Evolutionary conservation across 1,140 invertebrate species (phyloP).

Genomic region (Drosophila kikkawai): DNA sequence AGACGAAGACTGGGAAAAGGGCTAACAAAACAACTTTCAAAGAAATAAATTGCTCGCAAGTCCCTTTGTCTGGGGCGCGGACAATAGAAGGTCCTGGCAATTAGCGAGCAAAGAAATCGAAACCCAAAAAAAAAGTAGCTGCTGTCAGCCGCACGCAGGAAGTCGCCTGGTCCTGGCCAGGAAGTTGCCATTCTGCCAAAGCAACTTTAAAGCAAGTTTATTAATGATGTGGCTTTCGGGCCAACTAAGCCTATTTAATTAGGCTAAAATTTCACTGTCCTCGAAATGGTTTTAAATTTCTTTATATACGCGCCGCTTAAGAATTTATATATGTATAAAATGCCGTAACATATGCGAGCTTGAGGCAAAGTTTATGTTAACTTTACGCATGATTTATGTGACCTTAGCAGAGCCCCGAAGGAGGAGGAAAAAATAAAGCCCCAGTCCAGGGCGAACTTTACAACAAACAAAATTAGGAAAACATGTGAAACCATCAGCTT

Average conservation of each 20-base stretch:
- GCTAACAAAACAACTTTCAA: slow-evolving; percentile 20
- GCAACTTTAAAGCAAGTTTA: slow-evolving; percentile 48
- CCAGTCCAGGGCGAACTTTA: slow-evolving; percentile 47
- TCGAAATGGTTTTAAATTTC: slow-evolving; percentile 33
- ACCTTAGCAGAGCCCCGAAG: slow-evolving; percentile 22
- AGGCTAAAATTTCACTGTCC: slow-evolving; percentile 18
- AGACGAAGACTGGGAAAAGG: slow-evolving; percentile 3
- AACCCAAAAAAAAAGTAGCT: slow-evolving; percentile 44
- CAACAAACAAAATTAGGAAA: slow-evolving; percentile 78
- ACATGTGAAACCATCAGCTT: slow-evolving; percentile 56
- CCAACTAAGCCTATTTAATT: slow-evolving; percentile 47
- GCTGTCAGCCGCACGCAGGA: slow-evolving; percentile 51
- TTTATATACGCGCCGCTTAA: not conserved
- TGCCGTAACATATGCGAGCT: slow-evolving; percentile 61
- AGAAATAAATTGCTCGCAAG: slow-evolving; percentile 24
- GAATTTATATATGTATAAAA: slow-evolving; percentile 13
- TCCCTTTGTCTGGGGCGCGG: slow-evolving; percentile 23
- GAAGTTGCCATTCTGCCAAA: slow-evolving; percentile 13
- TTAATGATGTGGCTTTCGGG: slow-evolving; percentile 43
- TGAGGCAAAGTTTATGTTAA: slow-evolving; percentile 67
- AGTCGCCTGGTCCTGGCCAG: slow-evolving; percentile 31
- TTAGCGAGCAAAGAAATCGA: slow-evolving; percentile 53
- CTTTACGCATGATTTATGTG: slow-evolving; percentile 77
- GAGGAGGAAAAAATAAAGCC: slow-evolving; percentile 12
- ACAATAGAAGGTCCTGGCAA: slow-evolving; percentile 42